Evolutionary conservation across 2,797 vertebrate species (phyloP).

Genomic region (Paguma larvata): DNA sequence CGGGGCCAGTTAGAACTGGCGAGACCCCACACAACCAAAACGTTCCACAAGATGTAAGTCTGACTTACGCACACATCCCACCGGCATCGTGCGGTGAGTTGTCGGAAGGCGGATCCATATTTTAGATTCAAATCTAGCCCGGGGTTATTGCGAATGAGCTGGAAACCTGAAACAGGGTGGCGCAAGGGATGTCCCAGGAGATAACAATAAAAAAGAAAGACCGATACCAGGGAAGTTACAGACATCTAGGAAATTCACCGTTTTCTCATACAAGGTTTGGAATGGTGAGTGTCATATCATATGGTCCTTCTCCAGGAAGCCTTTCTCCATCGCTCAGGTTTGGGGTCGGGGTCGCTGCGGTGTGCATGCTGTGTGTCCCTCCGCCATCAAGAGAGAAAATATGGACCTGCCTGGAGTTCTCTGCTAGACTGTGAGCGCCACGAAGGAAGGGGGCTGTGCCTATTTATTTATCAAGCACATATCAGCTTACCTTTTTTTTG

Average conservation of each 20-base stretch:
- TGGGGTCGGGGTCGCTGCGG: background rate
- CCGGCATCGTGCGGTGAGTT: background rate
- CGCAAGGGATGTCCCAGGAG: background rate
- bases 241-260: background rate
- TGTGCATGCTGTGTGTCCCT: background rate
- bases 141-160: constrained; percentile 5
- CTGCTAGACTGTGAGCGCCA: background rate
- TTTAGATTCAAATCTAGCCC: constrained; percentile 40
- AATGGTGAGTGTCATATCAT: background rate
- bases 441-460: background rate
- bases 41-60: background rate
- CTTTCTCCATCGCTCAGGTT: background rate
- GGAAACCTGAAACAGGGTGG: background rate
- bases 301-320: background rate
- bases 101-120: background rate
- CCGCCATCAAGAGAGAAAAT: background rate
- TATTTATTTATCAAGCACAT: background rate
- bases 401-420: background rate
- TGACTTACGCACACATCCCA: background rate
- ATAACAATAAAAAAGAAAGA: constrained; percentile 27
- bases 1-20: background rate
- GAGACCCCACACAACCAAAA: background rate
- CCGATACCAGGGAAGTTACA: background rate
- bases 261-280: constrained; percentile 3
- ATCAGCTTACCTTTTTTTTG: background rate